Percentiles rank a stretch among this genome's conserved stretches.
Conservation (phyloP, 2,888 invertebrate genomes). For the Stenoptilia bipunctidactyla region DNA sequence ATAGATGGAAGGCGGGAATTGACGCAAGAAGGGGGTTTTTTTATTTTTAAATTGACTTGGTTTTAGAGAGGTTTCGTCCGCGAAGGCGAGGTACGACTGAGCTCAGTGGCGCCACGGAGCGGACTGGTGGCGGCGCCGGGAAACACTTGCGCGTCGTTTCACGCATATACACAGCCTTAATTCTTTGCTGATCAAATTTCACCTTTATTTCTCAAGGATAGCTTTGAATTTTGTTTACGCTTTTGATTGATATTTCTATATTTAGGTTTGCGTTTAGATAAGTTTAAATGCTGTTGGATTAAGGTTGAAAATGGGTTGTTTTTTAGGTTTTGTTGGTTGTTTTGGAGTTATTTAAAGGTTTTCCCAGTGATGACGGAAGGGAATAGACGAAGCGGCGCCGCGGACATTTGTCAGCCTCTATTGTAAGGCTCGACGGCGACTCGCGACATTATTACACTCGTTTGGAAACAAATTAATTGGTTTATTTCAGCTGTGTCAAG, state of each 20-base stretch:
- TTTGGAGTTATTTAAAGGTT: conserved; percentile 21
- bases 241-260: no score
- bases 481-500: background rate
- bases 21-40: conserved; percentile 17
- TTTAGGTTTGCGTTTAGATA: no score
- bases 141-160: conserved; percentile 30
- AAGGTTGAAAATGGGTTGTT: background rate
- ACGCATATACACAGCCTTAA: conserved; percentile 21
- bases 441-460: conserved; percentile 21
- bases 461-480: conserved; percentile 16
- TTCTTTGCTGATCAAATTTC: background rate
- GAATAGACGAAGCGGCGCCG: conserved; percentile 44
- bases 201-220: background rate
- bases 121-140: conserved; percentile 32
- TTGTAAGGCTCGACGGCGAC: no score
- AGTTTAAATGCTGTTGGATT: background rate
- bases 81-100: conserved; percentile 32
- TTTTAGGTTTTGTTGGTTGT: background rate
- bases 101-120: conserved; percentile 50
- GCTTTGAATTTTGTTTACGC: no score
- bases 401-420: conserved; percentile 26
- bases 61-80: conserved; percentile 26
- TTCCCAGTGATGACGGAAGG: conserved; percentile 46
- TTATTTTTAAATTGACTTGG: conserved; percentile 28
- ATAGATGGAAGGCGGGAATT: conserved; percentile 36